A percentile compares a stretch with the other conserved stretches of the same genome.
These are phyloP conservation scores for Myocastor coypus DNA, from an alignment of 2,113 vertebrate species.

Conservation along the genomic window DNA sequence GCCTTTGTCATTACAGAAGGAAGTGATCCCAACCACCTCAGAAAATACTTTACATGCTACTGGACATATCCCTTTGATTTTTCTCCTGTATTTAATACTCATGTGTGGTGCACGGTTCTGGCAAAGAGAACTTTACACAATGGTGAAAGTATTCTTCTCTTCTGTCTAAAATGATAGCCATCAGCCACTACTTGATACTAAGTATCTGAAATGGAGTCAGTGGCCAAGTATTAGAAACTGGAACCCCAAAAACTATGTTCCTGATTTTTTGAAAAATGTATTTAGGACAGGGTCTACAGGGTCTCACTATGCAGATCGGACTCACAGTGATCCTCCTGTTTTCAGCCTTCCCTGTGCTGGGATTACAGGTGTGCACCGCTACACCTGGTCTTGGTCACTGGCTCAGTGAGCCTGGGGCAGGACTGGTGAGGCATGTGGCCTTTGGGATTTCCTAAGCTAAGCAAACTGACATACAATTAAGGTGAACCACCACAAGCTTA, in stretches of 20 bases:
- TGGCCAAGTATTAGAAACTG: background rate
- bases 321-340: no score
- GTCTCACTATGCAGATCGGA: no score
- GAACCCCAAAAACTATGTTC: background rate
- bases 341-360: no score
- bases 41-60: background rate
- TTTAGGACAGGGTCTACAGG: no score
- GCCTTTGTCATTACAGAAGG: background rate
- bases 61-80: background rate
- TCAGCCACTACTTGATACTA: background rate
- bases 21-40: background rate
- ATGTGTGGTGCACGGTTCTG: background rate
- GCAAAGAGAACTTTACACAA: background rate
- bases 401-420: no score
- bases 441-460: background rate
- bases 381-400: no score
- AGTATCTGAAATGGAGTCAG: constrained; percentile 1
- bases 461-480: background rate
- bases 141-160: background rate
- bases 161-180: background rate
- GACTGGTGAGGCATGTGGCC: background rate
- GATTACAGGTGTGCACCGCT: no score
- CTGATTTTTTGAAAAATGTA: background rate
- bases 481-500: background rate
- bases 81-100: background rate